Conservation (phyloP, 2,113 vertebrate species). For the Tachycineta bicolor region DNA sequence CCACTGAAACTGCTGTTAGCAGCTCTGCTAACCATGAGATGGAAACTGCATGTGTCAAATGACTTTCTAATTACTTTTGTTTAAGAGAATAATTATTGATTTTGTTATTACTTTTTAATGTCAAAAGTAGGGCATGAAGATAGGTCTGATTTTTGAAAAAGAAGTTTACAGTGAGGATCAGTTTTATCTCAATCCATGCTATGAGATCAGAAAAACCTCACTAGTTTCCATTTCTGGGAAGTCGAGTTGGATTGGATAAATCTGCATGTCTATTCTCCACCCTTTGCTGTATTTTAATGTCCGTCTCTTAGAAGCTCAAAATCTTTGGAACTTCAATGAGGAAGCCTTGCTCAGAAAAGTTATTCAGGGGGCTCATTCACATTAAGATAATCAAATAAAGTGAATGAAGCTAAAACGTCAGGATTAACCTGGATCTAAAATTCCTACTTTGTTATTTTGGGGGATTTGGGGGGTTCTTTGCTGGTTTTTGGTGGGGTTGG, state of each 20-base stretch:
- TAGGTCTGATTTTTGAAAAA: neutral
- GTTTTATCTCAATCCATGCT: neutral
- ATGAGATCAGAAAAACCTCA: neutral
- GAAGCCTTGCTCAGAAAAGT: neutral
- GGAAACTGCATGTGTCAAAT: neutral
- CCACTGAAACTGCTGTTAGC: neutral
- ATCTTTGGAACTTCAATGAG: neutral
- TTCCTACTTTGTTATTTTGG: neutral
- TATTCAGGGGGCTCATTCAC: neutral
- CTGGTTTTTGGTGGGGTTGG: too few relatives aligned
- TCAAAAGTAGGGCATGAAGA: neutral
- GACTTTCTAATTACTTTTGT: neutral
- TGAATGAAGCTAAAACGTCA: neutral
- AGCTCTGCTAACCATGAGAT: neutral
- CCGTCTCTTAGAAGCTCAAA: neutral
- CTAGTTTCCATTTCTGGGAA: neutral
- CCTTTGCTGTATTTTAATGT: neutral
- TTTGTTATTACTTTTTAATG: neutral
- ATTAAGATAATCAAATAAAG: neutral
- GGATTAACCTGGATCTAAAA: neutral
- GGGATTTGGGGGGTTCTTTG: rapidly evolving
- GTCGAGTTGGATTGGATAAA: neutral
- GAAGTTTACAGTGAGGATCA: neutral
- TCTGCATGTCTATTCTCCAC: neutral
- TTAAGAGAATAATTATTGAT: neutral